Evolutionary conservation across 2,888 invertebrate genomes (phyloP).

Genomic region (Apantesis nais): DNA sequence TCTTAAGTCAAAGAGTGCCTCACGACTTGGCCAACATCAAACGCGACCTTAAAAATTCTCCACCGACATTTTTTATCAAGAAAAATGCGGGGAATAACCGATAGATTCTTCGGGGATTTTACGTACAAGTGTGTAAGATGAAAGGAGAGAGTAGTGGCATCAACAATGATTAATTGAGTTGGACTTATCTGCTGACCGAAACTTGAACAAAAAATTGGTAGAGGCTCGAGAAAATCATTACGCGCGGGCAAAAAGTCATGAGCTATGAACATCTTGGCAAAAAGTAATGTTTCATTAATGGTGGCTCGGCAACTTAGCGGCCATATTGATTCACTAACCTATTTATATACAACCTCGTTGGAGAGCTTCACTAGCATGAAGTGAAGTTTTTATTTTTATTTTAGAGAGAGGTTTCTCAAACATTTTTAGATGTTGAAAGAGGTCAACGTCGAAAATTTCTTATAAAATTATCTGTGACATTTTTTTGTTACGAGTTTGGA

Average conservation of each 20-base stretch:
- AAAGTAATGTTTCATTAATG: conserved; percentile 49
- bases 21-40: conserved; percentile 44
- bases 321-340: conserved; percentile 34
- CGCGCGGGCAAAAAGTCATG: conserved; percentile 54
- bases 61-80: conserved; percentile 35
- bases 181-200: conserved; percentile 48
- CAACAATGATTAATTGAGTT: conserved; percentile 50
- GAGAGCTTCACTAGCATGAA: conserved; percentile 14
- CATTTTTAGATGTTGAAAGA: conserved; percentile 5
- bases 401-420: neutral
- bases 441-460: conserved; percentile 11
- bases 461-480: neutral
- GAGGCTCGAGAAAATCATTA: conserved; percentile 54
- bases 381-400: neutral
- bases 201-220: conserved; percentile 43
- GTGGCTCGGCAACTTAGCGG: conserved; percentile 19
- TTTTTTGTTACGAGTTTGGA: neutral
- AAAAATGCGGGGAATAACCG: conserved; percentile 31
- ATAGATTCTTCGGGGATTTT: conserved; percentile 26
- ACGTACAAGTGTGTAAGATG: conserved; percentile 28
- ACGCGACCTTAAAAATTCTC: conserved; percentile 37
- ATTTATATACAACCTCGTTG: conserved; percentile 27
- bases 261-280: conserved; percentile 36
- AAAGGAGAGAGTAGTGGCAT: conserved; percentile 24
- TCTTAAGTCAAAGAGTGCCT: conserved; percentile 44